These are phyloP conservation scores for Erpobdella octoculata DNA, from an alignment of 2,888 invertebrate genomes.

Conservation along the genomic window DNA sequence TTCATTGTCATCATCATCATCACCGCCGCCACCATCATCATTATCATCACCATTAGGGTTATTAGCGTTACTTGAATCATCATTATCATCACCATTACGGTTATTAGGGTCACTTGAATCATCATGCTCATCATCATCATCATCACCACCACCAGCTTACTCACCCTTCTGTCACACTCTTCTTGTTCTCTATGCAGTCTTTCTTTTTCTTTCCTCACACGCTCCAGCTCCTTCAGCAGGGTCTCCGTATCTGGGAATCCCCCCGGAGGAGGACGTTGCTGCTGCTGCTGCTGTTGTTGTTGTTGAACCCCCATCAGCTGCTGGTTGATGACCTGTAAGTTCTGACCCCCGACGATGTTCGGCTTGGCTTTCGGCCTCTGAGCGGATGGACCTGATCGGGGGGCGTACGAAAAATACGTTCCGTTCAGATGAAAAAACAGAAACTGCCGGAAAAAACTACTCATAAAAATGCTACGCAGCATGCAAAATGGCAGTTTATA, in stretches of 20 bases:
- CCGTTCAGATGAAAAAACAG: background rate
- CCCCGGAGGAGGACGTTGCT: background rate
- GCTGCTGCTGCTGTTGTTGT: conserved; percentile 18
- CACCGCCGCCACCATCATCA: background rate
- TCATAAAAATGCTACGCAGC: no score
- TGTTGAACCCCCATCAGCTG: background rate
- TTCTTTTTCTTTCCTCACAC: conserved; percentile 21
- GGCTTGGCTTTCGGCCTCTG: conserved; percentile 2
- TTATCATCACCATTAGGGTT: background rate
- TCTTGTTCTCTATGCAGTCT: conserved; percentile 22
- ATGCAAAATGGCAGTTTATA: no score
- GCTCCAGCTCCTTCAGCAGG: conserved; percentile 17
- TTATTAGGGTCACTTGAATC: background rate
- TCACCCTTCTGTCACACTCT: conserved; percentile 24
- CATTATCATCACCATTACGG: background rate
- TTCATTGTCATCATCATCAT: background rate
- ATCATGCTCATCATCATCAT: background rate
- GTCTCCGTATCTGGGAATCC: background rate
- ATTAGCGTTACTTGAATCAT: background rate
- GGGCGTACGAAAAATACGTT: background rate
- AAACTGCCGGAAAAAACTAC: no score
- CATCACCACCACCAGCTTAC: background rate
- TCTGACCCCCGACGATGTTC: background rate
- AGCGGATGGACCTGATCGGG: background rate
- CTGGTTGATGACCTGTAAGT: background rate